Conservation (phyloP, 2,113 vertebrate species). For the Eubucco bourcierii region DNA sequence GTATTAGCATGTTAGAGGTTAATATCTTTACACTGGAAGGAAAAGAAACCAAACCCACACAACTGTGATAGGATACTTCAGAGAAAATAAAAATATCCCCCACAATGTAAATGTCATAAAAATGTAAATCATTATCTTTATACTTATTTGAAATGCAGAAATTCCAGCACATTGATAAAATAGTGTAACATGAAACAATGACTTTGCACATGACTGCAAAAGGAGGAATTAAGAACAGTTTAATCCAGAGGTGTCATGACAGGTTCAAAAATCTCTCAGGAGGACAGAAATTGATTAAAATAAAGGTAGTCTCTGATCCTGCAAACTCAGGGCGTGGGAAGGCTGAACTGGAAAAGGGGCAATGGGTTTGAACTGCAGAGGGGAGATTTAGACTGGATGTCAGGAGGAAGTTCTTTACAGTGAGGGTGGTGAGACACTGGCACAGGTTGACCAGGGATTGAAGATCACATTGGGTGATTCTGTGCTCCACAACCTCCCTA, state of each 20-base stretch:
- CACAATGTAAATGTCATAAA: neutral
- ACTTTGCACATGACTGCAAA: neutral
- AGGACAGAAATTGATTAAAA: neutral
- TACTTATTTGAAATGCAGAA: neutral
- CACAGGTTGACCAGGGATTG: too few relatives aligned
- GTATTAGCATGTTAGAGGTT: neutral
- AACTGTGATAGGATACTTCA: neutral
- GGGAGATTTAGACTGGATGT: too few relatives aligned
- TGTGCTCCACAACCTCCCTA: too few relatives aligned
- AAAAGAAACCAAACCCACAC: neutral
- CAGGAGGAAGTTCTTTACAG: too few relatives aligned
- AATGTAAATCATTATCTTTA: neutral
- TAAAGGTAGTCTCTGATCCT: neutral
- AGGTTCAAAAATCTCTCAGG: neutral
- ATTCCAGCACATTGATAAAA: neutral
- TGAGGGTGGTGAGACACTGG: too few relatives aligned
- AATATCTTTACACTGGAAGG: neutral
- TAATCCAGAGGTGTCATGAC: neutral
- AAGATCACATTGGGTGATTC: too few relatives aligned
- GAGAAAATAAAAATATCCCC: neutral
- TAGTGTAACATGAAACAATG: neutral
- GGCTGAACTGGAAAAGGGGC: neutral
- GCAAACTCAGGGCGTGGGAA: neutral
- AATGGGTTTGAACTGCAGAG: too few relatives aligned
- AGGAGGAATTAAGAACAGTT: neutral